Conservation (phyloP, 2,113 vertebrate species). For the Ammodytes marinus region DNA sequence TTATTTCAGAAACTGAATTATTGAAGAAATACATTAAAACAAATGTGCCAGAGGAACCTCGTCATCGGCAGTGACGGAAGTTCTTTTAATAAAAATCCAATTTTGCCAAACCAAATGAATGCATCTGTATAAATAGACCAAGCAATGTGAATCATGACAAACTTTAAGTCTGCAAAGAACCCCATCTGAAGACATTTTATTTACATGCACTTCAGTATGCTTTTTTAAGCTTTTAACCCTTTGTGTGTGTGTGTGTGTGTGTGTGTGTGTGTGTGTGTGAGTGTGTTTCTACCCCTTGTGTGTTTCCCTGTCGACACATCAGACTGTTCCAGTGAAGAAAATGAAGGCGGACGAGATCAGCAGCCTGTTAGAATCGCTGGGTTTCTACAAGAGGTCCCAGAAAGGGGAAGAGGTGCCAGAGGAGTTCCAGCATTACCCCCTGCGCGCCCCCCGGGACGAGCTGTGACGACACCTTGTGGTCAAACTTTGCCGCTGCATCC, state of each 20-base stretch:
- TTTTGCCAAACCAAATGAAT: neutral
- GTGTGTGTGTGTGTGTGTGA: conserved; percentile 1
- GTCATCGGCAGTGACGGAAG: neutral
- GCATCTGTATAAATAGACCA: neutral
- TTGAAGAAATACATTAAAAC: conserved; percentile 14
- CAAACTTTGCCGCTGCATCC: conserved; percentile 65
- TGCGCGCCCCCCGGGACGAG: conserved; percentile 82
- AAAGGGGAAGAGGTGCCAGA: conserved; percentile 87
- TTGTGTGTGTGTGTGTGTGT: conserved; percentile 9
- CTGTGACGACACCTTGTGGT: conserved; percentile 82
- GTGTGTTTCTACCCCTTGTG: neutral
- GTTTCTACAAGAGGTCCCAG: conserved; percentile 86
- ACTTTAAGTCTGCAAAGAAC: neutral
- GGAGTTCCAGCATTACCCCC: conserved; percentile 84
- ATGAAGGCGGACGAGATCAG: conserved; percentile 86
- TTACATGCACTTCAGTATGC: neutral
- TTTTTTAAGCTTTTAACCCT: conserved; percentile 21
- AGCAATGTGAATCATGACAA: neutral
- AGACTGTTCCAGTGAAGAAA: conserved; percentile 83
- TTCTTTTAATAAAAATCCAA: conserved; percentile 17
- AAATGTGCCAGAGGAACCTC: neutral
- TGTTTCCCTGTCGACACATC: conserved; percentile 29
- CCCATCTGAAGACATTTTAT: neutral
- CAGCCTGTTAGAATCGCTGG: conserved; percentile 84
- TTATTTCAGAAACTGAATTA: conserved; percentile 3